These are phyloP conservation scores for Salvator merianae DNA, from an alignment of 2,113 vertebrate genomes.

Conservation along the genomic window DNA sequence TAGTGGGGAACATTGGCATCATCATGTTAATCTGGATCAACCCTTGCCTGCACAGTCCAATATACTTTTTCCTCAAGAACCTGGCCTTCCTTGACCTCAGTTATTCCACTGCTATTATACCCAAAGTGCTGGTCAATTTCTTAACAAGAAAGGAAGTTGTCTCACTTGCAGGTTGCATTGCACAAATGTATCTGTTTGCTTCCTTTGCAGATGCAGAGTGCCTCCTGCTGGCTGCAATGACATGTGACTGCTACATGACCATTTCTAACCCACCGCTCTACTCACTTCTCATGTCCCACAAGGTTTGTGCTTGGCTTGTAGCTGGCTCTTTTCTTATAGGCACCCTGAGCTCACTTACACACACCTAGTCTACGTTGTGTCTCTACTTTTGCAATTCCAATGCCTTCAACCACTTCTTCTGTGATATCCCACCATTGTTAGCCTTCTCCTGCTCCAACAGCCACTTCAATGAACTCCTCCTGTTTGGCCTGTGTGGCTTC, in stretches of 20 bases:
- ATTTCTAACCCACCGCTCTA: constrained; percentile 54
- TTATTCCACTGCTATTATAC: constrained; percentile 55
- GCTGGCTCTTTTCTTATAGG: constrained; percentile 22
- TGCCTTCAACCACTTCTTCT: constrained; percentile 59
- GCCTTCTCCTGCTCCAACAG: constrained; percentile 45
- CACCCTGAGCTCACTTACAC: constrained; percentile 41
- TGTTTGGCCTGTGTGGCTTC: constrained; percentile 53
- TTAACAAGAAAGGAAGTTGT: constrained; percentile 41
- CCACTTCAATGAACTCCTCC: constrained; percentile 37
- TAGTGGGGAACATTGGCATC: constrained; percentile 52
- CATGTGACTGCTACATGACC: constrained; percentile 43
- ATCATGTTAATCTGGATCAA: constrained; percentile 31
- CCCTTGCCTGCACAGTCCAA: constrained; percentile 47
- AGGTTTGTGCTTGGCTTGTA: constrained; percentile 29
- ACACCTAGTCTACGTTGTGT: constrained; percentile 33
- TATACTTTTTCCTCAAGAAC: constrained; percentile 62
- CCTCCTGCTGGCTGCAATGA: constrained; percentile 58
- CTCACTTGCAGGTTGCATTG: constrained; percentile 40
- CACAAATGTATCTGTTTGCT: constrained; percentile 59
- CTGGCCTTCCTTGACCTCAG: constrained; percentile 62
- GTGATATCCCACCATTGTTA: constrained; percentile 54
- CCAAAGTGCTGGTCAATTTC: constrained; percentile 60
- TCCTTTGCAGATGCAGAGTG: constrained; percentile 53
- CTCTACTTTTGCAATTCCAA: constrained; percentile 51
- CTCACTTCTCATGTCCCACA: background rate